A percentile compares a stretch with the other conserved stretches of the same genome.
These are phyloP conservation scores for Meiosimyza platycephala DNA, from an alignment of 2,888 invertebrate species.

Conservation along the genomic window DNA sequence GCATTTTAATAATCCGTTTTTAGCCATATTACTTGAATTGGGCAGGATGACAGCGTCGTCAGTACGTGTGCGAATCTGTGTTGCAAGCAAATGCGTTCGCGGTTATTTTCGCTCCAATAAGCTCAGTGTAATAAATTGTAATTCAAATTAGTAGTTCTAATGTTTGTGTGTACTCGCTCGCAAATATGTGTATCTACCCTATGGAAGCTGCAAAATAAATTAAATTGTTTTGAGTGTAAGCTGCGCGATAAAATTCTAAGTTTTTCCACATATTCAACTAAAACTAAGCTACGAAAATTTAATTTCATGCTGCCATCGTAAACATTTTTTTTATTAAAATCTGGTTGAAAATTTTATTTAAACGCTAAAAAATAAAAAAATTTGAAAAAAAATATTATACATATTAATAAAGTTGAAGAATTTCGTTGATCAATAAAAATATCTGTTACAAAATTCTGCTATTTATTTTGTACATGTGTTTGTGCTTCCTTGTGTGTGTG, in stretches of 20 bases:
- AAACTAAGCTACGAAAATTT: too few species aligned
- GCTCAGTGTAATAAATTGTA: slow-evolving; percentile 18
- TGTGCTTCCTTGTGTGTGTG: background rate
- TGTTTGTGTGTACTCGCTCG: background rate
- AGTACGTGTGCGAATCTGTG: background rate
- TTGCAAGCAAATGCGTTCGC: background rate
- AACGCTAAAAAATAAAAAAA: background rate
- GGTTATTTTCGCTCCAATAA: slow-evolving; percentile 12
- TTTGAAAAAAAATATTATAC: background rate
- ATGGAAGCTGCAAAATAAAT: background rate
- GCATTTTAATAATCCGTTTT: background rate
- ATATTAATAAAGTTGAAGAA: background rate
- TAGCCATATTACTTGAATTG: background rate
- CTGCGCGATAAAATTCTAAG: too few species aligned
- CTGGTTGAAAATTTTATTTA: too few species aligned
- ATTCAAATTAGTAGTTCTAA: slow-evolving; percentile 14
- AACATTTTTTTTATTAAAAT: too few species aligned
- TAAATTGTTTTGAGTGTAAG: background rate
- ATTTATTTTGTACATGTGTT: background rate
- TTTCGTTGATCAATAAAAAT: too few species aligned
- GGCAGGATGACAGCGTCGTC: too few species aligned
- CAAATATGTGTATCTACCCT: background rate
- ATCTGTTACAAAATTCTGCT: background rate
- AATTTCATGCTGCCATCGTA: too few species aligned
- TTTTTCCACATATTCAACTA: too few species aligned